Base-by-base conservation (phyloP, 2,888 invertebrate species). In the Tryphoninae sp. region DNA sequence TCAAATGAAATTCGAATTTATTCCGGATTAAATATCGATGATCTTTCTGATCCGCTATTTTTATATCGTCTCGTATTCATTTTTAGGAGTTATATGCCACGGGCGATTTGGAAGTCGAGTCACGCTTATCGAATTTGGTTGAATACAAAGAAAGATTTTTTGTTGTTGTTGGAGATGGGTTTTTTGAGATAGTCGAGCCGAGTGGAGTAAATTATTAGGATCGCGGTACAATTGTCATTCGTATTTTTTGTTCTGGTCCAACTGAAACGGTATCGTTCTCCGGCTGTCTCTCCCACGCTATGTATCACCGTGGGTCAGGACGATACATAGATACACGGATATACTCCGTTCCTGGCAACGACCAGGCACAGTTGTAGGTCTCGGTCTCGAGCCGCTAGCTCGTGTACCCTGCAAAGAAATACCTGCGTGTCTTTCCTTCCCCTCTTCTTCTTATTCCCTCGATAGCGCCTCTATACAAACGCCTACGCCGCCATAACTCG, bases 281-380 rank as follows among this genome's bases (percentile, higher is more conserved):
- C 55, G 73, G 55, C 68, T 55, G 78, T 84, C 81, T 85, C 85
- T 85, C 83, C 81, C 83, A 85, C 85, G 82, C 84, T 80, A 80
- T 45, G 19, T 77, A 77, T 85, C 83, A 83, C 74, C 65, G 45
- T 40, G 65, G 55, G 16, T 19, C 11, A 61, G 26, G 33, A 61
- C 55, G 26, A 26, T 22, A 59, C 33, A 51, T 67, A 61, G 75
- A 71, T 76, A 55, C 76, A 59, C 58, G 51, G 33, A 53, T 59
- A 59, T 59, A 59, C 67, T 22, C 40, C 62, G 74, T 45, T 67
- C 53, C 45, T 65, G 74, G 75, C 69, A 67, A 73, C 16, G 68
- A 33, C 53, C 45, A 22, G 68, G 45, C 73, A 67, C 72, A 73
- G 73, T 67, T 72, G 74, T 78, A 72, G 65, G 75, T 73, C 65